Conservation (phyloP, 2,113 vertebrate genomes). For the Actenoides lindsayi region DNA sequence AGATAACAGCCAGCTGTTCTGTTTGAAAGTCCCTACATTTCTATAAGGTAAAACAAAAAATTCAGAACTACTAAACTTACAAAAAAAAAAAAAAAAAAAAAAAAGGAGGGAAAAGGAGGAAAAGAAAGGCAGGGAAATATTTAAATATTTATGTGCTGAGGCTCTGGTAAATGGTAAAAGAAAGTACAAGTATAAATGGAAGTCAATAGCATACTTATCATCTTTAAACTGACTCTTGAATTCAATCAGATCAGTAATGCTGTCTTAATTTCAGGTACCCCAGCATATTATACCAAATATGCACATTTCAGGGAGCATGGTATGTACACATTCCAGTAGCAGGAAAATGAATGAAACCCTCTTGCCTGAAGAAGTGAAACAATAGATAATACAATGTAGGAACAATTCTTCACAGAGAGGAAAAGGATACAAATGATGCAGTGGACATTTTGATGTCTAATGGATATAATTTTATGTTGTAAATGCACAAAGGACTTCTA, state of each 20-base stretch:
- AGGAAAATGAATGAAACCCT: background rate
- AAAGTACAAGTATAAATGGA: background rate
- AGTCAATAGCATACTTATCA: background rate
- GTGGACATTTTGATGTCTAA: background rate
- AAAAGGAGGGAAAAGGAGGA: background rate
- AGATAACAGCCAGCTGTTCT: background rate
- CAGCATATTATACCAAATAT: background rate
- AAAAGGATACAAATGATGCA: background rate
- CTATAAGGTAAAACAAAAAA: background rate
- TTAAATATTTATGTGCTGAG: background rate
- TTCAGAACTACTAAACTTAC: background rate
- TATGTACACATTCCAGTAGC: background rate
- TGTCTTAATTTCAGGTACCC: background rate
- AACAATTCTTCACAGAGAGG: background rate
- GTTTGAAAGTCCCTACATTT: background rate
- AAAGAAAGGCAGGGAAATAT: background rate
- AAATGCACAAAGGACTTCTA: background rate
- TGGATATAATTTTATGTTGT: background rate
- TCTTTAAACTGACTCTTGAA: background rate
- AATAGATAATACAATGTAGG: background rate
- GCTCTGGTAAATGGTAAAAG: background rate
- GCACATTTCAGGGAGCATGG: background rate
- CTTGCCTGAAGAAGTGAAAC: background rate
- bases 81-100: background rate
- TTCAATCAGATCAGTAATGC: background rate